A percentile compares a stretch with the other conserved stretches of the same genome.
These are phyloP conservation scores for Scaptomyza hsui DNA, from an alignment of 1,140 invertebrate species.

Conservation along the genomic window DNA sequence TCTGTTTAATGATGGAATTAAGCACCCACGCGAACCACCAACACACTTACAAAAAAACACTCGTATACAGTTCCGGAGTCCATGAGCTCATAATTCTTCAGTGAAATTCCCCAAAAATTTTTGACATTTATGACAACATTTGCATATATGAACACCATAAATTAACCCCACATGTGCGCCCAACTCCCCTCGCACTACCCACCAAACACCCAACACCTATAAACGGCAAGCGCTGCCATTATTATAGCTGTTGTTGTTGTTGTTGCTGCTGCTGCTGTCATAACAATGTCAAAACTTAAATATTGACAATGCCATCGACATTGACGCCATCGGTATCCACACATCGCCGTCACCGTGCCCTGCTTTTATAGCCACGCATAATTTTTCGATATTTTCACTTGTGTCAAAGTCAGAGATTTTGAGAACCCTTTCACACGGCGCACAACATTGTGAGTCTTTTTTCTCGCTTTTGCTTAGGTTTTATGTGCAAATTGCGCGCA, in stretches of 20 bases:
- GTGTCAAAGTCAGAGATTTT: conserved; percentile 67
- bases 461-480: conserved; percentile 16
- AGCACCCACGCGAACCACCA: conserved; percentile 15
- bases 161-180: conserved; percentile 61
- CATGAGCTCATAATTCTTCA: conserved; percentile 53
- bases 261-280: conserved; percentile 58
- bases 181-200: not conserved
- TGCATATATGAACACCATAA: conserved; percentile 79
- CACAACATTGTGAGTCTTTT: conserved; percentile 29
- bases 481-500: conserved; percentile 82
- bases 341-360: conserved; percentile 51
- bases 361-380: conserved; percentile 72
- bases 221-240: conserved; percentile 42
- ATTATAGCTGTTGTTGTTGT: conserved; percentile 23
- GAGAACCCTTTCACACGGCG: conserved; percentile 63
- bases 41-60: not conserved
- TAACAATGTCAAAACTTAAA: conserved; percentile 81
- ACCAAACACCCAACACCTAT: conserved; percentile 18
- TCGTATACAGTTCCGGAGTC: conserved; percentile 8
- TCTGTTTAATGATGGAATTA: conserved; percentile 21
- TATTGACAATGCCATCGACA: conserved; percentile 77
- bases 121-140: conserved; percentile 80
- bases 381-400: conserved; percentile 76
- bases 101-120: conserved; percentile 54
- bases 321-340: conserved; percentile 27